A percentile compares a stretch with the other conserved stretches of the same genome.
Evolutionary conservation across 1,140 invertebrate species (phyloP).

Genomic region (Dinothrombium tinctorium): DNA sequence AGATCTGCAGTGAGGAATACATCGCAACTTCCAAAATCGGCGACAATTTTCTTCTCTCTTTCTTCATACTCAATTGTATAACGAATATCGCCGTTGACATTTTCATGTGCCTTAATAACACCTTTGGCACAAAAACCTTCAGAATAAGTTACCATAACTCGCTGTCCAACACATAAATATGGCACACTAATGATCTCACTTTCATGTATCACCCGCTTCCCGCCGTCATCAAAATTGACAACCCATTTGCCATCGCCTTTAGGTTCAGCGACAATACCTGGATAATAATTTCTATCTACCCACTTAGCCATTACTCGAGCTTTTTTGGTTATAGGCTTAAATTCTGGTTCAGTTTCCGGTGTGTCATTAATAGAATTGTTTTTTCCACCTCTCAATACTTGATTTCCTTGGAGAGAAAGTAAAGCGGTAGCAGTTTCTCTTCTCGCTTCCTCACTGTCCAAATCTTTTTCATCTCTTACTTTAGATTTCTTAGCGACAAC

Average conservation of each 20-base stretch:
- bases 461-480: neutral
- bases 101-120: neutral
- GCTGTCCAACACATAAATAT: neutral
- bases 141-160: constrained; percentile 11
- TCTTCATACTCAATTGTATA: constrained; percentile 5
- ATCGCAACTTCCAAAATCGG: constrained; percentile 1
- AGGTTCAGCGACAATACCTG: constrained; percentile 9
- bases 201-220: constrained; percentile 8
- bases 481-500: neutral
- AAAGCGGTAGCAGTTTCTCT: constrained; percentile 6
- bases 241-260: constrained; percentile 12
- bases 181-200: constrained; percentile 11
- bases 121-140: constrained; percentile 7
- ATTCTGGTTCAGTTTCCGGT: neutral
- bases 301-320: constrained; percentile 15
- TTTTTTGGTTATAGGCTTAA: neutral
- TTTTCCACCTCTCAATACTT: neutral
- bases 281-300: constrained; percentile 16
- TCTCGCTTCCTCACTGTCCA: constrained; percentile 6
- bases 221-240: constrained; percentile 15
- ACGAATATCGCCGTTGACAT: neutral
- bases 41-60: neutral
- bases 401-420: constrained; percentile 4
- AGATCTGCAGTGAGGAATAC: constrained; percentile 7
- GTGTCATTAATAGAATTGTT: neutral